Evolutionary conservation across 2,113 vertebrate genomes (phyloP), one percentile per base, ranked within the genome.

Genomic region (Nerophis ophidion): DNA sequence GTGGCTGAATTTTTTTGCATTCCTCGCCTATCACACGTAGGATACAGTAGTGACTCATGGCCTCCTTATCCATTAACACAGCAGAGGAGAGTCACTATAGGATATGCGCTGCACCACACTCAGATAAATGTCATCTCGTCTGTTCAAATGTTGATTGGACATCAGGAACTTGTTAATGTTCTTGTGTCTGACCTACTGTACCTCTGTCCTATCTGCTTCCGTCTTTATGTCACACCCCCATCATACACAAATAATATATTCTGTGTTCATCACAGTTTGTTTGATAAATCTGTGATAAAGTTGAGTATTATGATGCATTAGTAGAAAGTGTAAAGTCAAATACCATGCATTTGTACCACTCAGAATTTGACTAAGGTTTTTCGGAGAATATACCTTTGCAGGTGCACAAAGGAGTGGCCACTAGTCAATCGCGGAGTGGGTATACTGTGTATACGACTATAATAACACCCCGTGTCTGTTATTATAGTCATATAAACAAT

Each of bases 21-120:
- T 86, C 77, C 75, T 77, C 47, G 50, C 49, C 73, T 81, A 81
- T 88, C 75, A 64, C 48, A 59, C 34, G 66, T 58, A 77, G 72
- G 70, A 81, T 67, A 42, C 67, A 47, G 55, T 38, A 45, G 12
- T 11, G 57, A 61, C 64, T 61, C 48, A 3, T 65, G 76, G 58
- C 65, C 65, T 66, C 56, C 56, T 72, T 74, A 76, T 73, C 72
- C 48, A 8, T 61, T 17, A 62, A 60, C 45, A 51, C 61, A 57
- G 55, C 46, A 60, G 56, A 15, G 54, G 62, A 62, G 19, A 68
- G 34, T 44, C 54, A 74, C 57, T 57, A 48, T 63, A 64, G 46
- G 71, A 65, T 57, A 59, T 8, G 34, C 46, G 49, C 51, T 61
- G 63, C 48, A 66, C 38, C 57, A n/a, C 51, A 36, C 50, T 56